A percentile compares a stretch with the other conserved stretches of the same genome.
These are phyloP conservation scores for Operophtera brumata DNA, from an alignment of 2,888 invertebrate genomes.

Conservation along the genomic window DNA sequence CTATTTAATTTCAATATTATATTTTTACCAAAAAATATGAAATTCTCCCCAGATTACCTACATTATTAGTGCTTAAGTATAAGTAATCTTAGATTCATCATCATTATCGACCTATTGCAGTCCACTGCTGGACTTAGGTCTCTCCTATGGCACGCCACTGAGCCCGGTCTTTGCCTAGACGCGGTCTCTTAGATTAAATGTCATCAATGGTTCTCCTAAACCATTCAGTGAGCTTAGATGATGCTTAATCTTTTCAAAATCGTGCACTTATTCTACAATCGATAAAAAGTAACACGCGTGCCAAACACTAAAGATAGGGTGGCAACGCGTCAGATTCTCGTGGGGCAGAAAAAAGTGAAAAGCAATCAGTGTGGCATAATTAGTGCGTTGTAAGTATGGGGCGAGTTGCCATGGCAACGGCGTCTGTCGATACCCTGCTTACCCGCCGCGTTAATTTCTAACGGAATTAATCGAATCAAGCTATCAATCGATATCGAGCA, in stretches of 20 bases:
- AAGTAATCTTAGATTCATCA: no score
- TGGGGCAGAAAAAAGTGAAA: slow-evolving; percentile 78
- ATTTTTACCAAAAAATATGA: no score
- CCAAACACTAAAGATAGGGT: slow-evolving; percentile 69
- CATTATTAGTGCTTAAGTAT: no score
- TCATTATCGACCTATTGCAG: no score
- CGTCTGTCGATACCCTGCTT: slow-evolving; percentile 75
- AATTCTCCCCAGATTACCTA: no score
- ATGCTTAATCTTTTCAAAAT: slow-evolving; percentile 12
- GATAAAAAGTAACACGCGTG: slow-evolving; percentile 50
- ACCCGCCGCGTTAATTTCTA: slow-evolving; percentile 76
- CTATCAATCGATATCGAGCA: slow-evolving; percentile 63
- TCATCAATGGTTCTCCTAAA: no score
- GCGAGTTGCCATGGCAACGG: slow-evolving; percentile 74
- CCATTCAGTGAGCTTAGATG: no score
- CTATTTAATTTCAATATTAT: not conserved
- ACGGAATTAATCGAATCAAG: slow-evolving; percentile 77
- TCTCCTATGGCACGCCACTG: no score
- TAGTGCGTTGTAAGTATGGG: slow-evolving; percentile 80
- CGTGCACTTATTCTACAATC: slow-evolving; percentile 48
- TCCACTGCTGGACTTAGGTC: no score
- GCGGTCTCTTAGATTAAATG: no score
- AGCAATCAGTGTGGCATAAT: slow-evolving; percentile 81
- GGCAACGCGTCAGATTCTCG: slow-evolving; percentile 68
- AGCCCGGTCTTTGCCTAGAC: no score